Percentiles rank a stretch among this genome's conserved stretches.
These are phyloP conservation scores for Toxotes jaculatrix DNA, from an alignment of 2,113 vertebrate genomes.

Conservation along the genomic window DNA sequence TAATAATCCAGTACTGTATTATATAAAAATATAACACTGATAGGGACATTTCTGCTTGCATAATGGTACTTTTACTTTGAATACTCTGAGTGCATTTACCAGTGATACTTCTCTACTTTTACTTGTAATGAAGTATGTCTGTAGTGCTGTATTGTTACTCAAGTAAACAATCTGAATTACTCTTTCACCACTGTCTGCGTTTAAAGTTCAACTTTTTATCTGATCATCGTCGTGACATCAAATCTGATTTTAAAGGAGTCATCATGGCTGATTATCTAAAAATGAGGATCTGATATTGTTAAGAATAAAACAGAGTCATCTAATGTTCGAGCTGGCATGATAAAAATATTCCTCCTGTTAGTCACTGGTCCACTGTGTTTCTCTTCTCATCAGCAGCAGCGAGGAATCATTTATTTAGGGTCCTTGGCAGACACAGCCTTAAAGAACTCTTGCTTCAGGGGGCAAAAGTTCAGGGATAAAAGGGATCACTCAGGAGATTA, in stretches of 20 bases:
- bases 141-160: background rate
- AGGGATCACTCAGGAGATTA: constrained; percentile 75
- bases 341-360: background rate
- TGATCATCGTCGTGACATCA: no score
- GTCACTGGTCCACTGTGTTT: constrained; percentile 3
- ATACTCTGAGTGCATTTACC: background rate
- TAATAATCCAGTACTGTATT: background rate
- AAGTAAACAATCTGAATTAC: background rate
- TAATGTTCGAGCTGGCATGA: constrained; percentile 3
- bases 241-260: background rate
- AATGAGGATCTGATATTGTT: background rate
- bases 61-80: background rate
- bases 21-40: background rate
- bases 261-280: background rate
- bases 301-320: background rate
- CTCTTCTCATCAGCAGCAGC: constrained; percentile 8
- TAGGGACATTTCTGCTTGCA: background rate
- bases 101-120: background rate
- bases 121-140: background rate
- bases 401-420: constrained; percentile 46
- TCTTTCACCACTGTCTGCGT: background rate
- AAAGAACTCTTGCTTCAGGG: constrained; percentile 51
- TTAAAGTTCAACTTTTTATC: background rate
- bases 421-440: constrained; percentile 48
- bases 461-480: constrained; percentile 78